Percentiles rank a stretch among this genome's conserved stretches.
phyloP scores from a whole-genome alignment of 2,113 vertebrate genomes.

The Dendrocopos noguchii region DNA sequence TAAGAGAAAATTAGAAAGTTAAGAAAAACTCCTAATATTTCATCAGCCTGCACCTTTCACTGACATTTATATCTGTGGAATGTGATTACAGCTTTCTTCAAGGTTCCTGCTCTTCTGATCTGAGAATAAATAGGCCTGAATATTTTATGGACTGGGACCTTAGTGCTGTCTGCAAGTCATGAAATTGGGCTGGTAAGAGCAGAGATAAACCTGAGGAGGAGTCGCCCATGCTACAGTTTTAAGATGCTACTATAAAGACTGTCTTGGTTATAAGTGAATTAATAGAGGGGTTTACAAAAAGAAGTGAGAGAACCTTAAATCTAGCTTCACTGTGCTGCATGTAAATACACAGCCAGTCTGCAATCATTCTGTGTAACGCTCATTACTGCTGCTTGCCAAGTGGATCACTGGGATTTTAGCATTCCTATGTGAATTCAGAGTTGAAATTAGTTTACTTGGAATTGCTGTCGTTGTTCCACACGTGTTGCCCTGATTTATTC shows the following conservation, averaged over 20 bases:
- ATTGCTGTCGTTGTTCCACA: background rate
- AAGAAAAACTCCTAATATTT: background rate
- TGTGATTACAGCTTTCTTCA: background rate
- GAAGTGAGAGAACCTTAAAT: background rate
- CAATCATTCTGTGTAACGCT: background rate
- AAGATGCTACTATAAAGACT: background rate
- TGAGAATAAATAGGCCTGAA: background rate
- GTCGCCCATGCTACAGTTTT: background rate
- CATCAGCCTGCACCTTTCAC: background rate
- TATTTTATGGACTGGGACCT: background rate
- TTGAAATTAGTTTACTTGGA: conserved; percentile 25
- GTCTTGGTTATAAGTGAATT: background rate
- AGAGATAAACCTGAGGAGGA: background rate
- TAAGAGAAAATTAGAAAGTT: background rate
- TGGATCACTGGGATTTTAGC: conserved; percentile 14
- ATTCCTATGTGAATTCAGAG: conserved; percentile 15
- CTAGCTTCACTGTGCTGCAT: background rate
- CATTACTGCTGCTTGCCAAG: conserved; percentile 32
- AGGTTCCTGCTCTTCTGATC: background rate
- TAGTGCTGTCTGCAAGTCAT: background rate
- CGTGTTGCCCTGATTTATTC: background rate
- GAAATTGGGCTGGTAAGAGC: background rate
- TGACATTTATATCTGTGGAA: background rate
- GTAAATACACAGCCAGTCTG: background rate
- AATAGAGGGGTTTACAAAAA: conserved; percentile 5